Percentiles rank a stretch among this genome's conserved stretches.
Conservation (phyloP, 2,113 vertebrate species). For the Campylomormyrus tamandua region DNA sequence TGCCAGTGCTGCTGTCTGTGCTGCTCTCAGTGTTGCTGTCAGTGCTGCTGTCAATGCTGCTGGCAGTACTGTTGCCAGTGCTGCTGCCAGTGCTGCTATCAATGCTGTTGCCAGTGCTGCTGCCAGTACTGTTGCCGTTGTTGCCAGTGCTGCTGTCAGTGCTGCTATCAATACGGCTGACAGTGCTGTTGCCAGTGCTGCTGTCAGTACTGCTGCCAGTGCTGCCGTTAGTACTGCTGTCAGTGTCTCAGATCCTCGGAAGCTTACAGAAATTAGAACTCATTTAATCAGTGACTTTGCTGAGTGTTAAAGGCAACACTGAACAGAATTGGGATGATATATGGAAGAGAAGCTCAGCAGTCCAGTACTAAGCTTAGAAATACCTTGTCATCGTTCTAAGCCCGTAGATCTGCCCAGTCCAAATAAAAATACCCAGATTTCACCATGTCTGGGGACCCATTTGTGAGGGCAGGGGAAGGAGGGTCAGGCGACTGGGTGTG, state of each 20-base stretch:
- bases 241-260: neutral
- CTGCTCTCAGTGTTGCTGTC: neutral
- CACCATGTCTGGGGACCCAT: neutral
- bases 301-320: neutral
- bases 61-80: too few relatives aligned
- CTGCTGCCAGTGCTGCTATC: neutral
- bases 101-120: neutral
- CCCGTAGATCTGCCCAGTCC: neutral
- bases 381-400: neutral
- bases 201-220: neutral
- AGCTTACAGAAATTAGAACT: neutral
- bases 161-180: fast-evolving
- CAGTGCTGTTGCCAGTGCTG: neutral
- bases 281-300: neutral
- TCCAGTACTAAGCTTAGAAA: neutral
- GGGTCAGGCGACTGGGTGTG: neutral
- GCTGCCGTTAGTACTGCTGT: neutral
- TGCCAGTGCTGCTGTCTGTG: neutral
- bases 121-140: neutral
- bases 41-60: neutral
- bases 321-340: neutral
- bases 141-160: neutral
- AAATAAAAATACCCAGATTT: neutral
- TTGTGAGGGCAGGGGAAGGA: neutral
- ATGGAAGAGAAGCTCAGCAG: neutral